Percentiles rank a stretch among this genome's conserved stretches.
These are phyloP conservation scores for Coluber constrictor DNA, from an alignment of 2,797 vertebrate genomes.

Conservation along the genomic window DNA sequence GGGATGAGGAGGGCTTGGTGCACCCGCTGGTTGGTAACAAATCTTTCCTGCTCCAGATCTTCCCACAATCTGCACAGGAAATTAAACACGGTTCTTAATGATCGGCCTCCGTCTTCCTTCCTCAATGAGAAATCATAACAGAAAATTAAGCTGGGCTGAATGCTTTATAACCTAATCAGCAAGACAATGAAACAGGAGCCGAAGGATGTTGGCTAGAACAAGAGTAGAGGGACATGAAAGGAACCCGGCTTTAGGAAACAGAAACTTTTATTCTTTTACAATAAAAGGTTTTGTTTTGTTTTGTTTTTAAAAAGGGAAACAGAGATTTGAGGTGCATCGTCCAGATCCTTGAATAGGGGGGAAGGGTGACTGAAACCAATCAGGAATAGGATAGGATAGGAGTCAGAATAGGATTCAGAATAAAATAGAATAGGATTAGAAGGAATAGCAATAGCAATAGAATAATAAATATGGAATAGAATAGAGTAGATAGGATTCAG, in stretches of 20 bases:
- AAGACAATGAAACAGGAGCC: background rate
- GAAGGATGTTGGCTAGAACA: background rate
- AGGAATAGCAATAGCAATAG: no score
- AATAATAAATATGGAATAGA: no score
- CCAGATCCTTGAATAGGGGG: no score
- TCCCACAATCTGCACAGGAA: background rate
- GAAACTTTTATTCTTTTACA: background rate
- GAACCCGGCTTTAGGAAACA: background rate
- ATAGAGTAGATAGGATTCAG: no score
- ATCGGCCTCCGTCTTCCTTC: background rate
- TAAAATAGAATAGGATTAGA: no score
- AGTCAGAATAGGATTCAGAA: no score
- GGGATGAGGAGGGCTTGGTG: background rate
- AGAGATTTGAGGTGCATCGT: no score
- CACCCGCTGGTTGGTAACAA: background rate
- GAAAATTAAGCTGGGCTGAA: background rate
- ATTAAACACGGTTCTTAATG: background rate
- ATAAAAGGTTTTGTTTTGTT: background rate
- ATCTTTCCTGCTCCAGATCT: background rate
- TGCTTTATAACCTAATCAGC: background rate
- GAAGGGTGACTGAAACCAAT: no score
- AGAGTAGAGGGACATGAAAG: background rate
- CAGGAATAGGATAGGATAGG: no score
- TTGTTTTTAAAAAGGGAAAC: no score
- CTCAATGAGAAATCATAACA: background rate